Conservation (phyloP, 2,888 invertebrate species). For the Luperina nickerlii region DNA sequence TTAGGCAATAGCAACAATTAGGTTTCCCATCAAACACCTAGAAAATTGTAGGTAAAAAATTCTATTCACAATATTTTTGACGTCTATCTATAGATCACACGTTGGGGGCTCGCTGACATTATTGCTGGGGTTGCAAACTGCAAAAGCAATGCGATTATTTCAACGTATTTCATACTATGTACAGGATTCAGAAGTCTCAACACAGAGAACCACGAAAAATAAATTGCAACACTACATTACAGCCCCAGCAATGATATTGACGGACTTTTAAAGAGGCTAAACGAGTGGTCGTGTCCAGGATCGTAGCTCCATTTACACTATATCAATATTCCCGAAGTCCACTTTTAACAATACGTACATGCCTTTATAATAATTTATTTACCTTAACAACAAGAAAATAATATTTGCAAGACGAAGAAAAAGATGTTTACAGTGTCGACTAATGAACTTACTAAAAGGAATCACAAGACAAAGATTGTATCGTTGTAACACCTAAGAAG, state of each 20-base stretch:
- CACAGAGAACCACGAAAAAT: conserved; percentile 38
- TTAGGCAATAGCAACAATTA: conserved; percentile 78
- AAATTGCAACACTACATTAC: conserved; percentile 23
- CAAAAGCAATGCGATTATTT: conserved; percentile 39
- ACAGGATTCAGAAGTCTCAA: conserved; percentile 31
- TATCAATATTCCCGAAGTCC: conserved; percentile 78
- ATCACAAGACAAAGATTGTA: conserved; percentile 76
- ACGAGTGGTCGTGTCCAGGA: conserved; percentile 83
- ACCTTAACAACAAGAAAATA: conserved; percentile 80
- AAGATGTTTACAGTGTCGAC: conserved; percentile 71
- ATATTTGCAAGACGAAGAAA: conserved; percentile 76
- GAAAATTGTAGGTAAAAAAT: conserved; percentile 87
- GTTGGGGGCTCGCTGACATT: conserved; percentile 52
- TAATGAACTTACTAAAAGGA: conserved; percentile 78
- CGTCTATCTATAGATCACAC: conserved; percentile 81
- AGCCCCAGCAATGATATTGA: conserved; percentile 50
- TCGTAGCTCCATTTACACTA: conserved; percentile 73
- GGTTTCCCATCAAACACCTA: conserved; percentile 82
- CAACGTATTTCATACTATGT: conserved; percentile 46
- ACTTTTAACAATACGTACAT: conserved; percentile 80
- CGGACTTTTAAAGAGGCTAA: conserved; percentile 75
- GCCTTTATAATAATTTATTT: conserved; percentile 84
- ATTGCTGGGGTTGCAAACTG: conserved; percentile 39
- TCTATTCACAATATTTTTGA: conserved; percentile 80
- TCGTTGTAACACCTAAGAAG: conserved; percentile 77